These are phyloP conservation scores for Zosterops borbonicus DNA, from an alignment of 2,113 vertebrate genomes.

Conservation along the genomic window DNA sequence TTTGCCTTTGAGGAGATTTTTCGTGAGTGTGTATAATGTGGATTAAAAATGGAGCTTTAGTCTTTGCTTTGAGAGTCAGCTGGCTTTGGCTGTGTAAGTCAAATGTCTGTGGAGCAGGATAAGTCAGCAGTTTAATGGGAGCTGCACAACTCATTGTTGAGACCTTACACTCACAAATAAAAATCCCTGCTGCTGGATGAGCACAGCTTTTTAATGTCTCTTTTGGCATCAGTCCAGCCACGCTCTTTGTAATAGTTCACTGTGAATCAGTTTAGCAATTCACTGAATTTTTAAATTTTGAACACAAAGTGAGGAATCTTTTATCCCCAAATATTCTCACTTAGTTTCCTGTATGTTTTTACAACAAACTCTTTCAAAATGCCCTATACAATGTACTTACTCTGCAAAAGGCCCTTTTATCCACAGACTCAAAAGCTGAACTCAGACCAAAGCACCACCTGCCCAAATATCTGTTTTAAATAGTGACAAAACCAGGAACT, in stretches of 20 bases:
- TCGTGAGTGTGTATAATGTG: not conserved
- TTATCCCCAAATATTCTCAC: not conserved
- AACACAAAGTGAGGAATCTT: not conserved
- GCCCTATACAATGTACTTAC: not conserved
- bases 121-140: not conserved
- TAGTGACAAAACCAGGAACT: not conserved
- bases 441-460: not conserved
- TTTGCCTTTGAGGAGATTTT: conserved; percentile 5
- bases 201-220: not conserved
- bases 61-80: not conserved
- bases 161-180: not conserved
- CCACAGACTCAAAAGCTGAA: not conserved
- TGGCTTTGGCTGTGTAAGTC: not conserved
- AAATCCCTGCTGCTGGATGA: not conserved
- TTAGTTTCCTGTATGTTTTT: not conserved
- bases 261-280: not conserved
- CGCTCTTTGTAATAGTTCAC: not conserved
- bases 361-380: not conserved
- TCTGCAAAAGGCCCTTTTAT: not conserved
- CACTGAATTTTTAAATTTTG: conserved; percentile 18
- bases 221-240: not conserved
- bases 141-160: not conserved
- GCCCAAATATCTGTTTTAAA: not conserved
- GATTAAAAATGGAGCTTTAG: not conserved
- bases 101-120: not conserved